Evolutionary conservation across 2,113 vertebrate genomes (phyloP).

Genomic region (Struthidea cinerea): DNA sequence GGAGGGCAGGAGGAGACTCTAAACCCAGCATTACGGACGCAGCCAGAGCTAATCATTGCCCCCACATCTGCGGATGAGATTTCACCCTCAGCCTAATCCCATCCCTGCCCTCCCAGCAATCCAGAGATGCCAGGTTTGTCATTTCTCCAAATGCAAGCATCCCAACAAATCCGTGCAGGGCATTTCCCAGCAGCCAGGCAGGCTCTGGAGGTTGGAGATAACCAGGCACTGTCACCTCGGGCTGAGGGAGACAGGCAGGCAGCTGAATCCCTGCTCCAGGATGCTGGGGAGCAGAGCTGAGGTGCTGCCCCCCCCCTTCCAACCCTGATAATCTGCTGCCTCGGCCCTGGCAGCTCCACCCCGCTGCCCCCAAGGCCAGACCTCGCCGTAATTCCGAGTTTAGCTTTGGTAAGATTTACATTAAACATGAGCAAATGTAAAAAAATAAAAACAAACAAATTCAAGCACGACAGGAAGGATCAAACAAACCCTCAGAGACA

Average conservation of each 20-base stretch:
- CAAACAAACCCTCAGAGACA: neutral
- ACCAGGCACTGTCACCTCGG: neutral
- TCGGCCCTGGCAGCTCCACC: neutral
- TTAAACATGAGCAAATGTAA: neutral
- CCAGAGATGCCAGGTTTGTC: neutral
- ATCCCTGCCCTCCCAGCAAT: neutral
- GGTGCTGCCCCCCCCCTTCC: neutral
- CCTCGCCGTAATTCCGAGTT: accelerated
- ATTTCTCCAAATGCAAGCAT: neutral
- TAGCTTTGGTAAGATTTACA: neutral
- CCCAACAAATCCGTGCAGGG: neutral
- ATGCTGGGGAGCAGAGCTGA: neutral
- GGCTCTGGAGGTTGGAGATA: neutral
- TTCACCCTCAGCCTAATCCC: neutral
- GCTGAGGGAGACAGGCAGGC: neutral
- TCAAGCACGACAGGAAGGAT: neutral
- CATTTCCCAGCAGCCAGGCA: neutral
- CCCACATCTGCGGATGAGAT: neutral
- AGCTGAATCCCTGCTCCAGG: neutral
- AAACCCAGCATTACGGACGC: accelerated
- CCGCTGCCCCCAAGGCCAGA: neutral
- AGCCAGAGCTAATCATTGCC: neutral
- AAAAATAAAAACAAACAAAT: neutral
- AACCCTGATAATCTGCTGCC: neutral
- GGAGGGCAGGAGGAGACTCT: neutral